Evolutionary conservation across 2,888 invertebrate species (phyloP), one percentile per base, ranked within the genome.

Genomic region (Himalopsyche kuldschensis): DNA sequence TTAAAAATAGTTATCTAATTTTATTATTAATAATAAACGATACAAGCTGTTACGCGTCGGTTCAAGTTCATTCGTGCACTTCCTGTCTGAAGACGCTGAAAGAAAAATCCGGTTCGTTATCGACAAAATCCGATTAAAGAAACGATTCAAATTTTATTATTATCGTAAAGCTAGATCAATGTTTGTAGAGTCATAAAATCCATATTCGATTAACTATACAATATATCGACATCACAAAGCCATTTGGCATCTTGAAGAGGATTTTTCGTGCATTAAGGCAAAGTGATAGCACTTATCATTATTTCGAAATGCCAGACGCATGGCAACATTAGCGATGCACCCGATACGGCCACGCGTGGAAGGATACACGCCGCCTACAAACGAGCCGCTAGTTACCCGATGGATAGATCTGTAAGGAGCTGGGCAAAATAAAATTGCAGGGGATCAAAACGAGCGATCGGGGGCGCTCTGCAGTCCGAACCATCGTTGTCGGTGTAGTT

Each of bases 281-380:
- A 55, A 55, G 55, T 55, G 55, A 55, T 55, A 55, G 24, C 55
- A 55, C 55, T 55, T 55, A 55, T 55, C 55, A 55, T 55, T 55
- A 24, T 55, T 55, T 55, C 24, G 55, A n/a, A 55, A 55, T 55
- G 55, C 55, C 8, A 20, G 20, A 55, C 55, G 55, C 24, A 55
- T 55, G 55, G 55, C 55, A 55, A 55, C 82, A 82, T 82, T 78
- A 82, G 78, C 75, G 78, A 82, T 82, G 24, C 41, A 77, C 82
- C 82, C 30, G 82, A 82, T 82, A 82, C 77, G 82, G 82, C 48
- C 78, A 55, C 78, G 78, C 41, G 78, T 27, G 31, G 78, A 35
- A 15, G 48, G 31, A 32, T 35, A 24, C 35, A 81, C 30, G 32
- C 46, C 75, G 75, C 78, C 55, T 32, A 78, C 82, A 82, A 82